Evolutionary conservation across 2,113 vertebrate species (phyloP), one percentile per base, ranked within the genome.

Genomic region (Nettapus auritus): DNA sequence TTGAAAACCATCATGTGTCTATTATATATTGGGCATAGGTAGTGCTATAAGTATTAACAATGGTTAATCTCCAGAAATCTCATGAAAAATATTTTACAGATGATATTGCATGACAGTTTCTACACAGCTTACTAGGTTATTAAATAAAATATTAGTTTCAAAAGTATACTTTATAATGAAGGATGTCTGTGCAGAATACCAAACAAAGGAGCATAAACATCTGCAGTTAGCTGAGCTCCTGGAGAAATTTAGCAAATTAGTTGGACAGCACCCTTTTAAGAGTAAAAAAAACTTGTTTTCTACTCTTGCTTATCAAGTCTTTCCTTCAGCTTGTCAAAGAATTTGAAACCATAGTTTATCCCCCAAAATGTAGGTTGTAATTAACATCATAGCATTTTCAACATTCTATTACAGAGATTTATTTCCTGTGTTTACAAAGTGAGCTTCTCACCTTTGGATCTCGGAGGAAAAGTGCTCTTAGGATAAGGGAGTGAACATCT

Each of bases 391-490:
- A 87, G n/a, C 26, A 84, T 59, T 86, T 82, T 8, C 34, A 93
- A 86, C 23, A 75, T 57, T 91, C 86, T 50, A 64, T 66, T 52
- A 42, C 52, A 90, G 71, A 44, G 18, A 36, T 46, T 77, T 69
- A 91, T 90, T 93, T 63, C 44, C 28, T 70, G 21, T 94, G 77
- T 74, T 89, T 82, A 68, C 48, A 75, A 55, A 88, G 26, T 0
- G 1, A 82, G 71, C 46, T 66, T 95, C 96, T 98, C 98, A 99
- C 99, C 99, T 99, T 99, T 89, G 99, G 99, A 97, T 99, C 99
- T 97, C 99, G 98, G 48, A 99, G 99, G 96, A 99, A 99, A 75
- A 99, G 98, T 33, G 99, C 98, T 98, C 99, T 99, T 79, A 99
- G 98, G 80, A 99, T 99, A 93, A 99, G 98, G 75, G 99, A 98